These are phyloP conservation scores for Sturnira hondurensis DNA, from an alignment of 2,113 vertebrate species.

Conservation along the genomic window DNA sequence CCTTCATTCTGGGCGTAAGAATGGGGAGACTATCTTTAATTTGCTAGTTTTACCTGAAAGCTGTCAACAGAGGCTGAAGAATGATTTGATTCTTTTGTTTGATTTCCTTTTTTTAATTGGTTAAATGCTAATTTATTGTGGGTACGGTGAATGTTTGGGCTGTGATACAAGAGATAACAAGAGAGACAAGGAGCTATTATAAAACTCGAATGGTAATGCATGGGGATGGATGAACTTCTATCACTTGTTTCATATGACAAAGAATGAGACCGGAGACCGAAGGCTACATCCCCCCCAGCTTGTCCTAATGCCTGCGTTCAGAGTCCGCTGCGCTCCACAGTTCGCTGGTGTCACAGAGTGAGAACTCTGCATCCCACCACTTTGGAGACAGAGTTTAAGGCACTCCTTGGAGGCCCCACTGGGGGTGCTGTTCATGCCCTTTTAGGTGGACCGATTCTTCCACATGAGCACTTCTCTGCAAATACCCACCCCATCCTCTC, in stretches of 20 bases:
- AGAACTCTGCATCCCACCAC: background rate
- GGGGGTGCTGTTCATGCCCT: background rate
- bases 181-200: background rate
- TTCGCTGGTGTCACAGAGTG: background rate
- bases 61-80: background rate
- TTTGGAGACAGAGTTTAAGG: background rate
- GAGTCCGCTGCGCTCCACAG: background rate
- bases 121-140: background rate
- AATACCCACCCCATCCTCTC: background rate
- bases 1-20: background rate
- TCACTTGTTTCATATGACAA: background rate
- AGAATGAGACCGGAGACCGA: background rate
- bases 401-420: background rate
- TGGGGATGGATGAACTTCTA: background rate
- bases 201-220: background rate
- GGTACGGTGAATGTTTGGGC: background rate
- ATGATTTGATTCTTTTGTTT: constrained; percentile 3
- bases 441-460: background rate
- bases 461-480: background rate
- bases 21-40: background rate
- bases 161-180: background rate
- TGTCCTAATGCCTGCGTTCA: background rate
- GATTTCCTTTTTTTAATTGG: background rate
- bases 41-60: constrained; percentile 36
- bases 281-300: background rate